Evolutionary conservation across 2,888 invertebrate species (phyloP), one percentile per base, ranked within the genome.

Genomic region (Metalampra italica): DNA sequence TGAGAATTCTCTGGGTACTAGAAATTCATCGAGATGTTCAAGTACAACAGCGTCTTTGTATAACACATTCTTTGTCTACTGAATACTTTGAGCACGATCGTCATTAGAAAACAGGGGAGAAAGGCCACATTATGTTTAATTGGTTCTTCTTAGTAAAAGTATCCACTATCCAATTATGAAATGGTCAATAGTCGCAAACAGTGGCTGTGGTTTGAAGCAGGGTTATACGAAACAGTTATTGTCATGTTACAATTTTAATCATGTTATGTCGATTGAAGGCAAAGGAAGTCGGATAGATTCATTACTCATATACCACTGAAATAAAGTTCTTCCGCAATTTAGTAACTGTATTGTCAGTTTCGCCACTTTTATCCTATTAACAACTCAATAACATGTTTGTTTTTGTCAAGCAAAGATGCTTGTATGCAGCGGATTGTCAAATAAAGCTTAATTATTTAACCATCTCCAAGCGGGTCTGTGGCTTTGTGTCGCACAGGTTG

Each of bases 101-200:
- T 36, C 15, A 44, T 44, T 45, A 38, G 38, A 45, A 43, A 45
- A 46, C 46, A 7, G 32, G 32, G 15, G 39, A 45, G 46, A 46
- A 46, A 46, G 32, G 40, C 38, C 7, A 29, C 15, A 41, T 47
- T 34, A 36, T 22, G 47, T 56, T 58, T 55, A 54, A 54, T 55
- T 51, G 52, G 60, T 66, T 59, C 60, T 66, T 59, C 60, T 63
- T 59, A 62, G 66, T 60, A 66, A 69, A 64, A 67, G 63, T 68
- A 57, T 64, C 57, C 63, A 67, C 62, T 68, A 57, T 64, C 57
- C 63, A 66, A 71, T 71, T 71, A 68, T 60, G 60, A 68, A 69
- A 59, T 64, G 60, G 56, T 62, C 56, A 58, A 60, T 65, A 59
- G 68, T 64, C 51, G 51, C 54, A 54, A 63, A 59, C 62, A 58